Percentiles rank a stretch among this genome's conserved stretches.
These are phyloP conservation scores for Adrianichthys oophorus DNA, from an alignment of 2,797 vertebrate species.

Conservation along the genomic window DNA sequence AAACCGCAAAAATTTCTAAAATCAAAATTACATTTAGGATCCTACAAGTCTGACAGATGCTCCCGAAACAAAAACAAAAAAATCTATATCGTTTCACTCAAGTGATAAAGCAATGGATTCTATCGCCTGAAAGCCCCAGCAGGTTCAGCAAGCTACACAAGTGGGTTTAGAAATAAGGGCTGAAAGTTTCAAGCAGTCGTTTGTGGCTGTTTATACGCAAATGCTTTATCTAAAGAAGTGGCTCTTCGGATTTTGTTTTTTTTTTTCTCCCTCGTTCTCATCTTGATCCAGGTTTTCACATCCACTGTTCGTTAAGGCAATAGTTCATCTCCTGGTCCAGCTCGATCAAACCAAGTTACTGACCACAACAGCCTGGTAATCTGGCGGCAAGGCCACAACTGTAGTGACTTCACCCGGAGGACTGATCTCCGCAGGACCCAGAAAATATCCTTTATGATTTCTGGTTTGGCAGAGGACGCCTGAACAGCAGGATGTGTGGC, in stretches of 20 bases:
- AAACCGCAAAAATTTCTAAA: slow-evolving; percentile 34
- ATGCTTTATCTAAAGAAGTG: slow-evolving; percentile 33
- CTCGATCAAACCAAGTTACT: slow-evolving; percentile 36
- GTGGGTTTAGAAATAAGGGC: slow-evolving; percentile 31
- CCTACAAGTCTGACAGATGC: slow-evolving; percentile 13
- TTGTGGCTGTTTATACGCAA: slow-evolving; percentile 24
- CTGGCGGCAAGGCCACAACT: slow-evolving; percentile 7
- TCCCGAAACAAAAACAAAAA: slow-evolving; percentile 9
- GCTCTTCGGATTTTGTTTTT: slow-evolving; percentile 5
- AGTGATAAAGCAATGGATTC: slow-evolving; percentile 34
- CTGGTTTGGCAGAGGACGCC: slow-evolving; percentile 66
- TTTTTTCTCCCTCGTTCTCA: slow-evolving; percentile 24
- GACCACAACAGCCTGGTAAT: slow-evolving; percentile 23
- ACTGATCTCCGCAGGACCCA: slow-evolving; percentile 46
- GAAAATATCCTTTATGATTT: slow-evolving; percentile 49
- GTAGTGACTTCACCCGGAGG: slow-evolving; percentile 28
- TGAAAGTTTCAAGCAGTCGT: slow-evolving; percentile 37
- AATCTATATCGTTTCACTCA: slow-evolving; percentile 27
- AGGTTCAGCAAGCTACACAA: slow-evolving; percentile 43
- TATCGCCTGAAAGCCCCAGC: slow-evolving; percentile 49
- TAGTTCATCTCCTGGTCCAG: slow-evolving; percentile 56
- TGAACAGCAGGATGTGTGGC: slow-evolving; percentile 82
- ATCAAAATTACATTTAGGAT: slow-evolving; percentile 18
- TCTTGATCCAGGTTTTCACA: slow-evolving; percentile 20
- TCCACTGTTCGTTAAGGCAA: slow-evolving; percentile 52